These are phyloP conservation scores for Zingel zingel DNA, from an alignment of 2,113 vertebrate genomes.

Conservation along the genomic window DNA sequence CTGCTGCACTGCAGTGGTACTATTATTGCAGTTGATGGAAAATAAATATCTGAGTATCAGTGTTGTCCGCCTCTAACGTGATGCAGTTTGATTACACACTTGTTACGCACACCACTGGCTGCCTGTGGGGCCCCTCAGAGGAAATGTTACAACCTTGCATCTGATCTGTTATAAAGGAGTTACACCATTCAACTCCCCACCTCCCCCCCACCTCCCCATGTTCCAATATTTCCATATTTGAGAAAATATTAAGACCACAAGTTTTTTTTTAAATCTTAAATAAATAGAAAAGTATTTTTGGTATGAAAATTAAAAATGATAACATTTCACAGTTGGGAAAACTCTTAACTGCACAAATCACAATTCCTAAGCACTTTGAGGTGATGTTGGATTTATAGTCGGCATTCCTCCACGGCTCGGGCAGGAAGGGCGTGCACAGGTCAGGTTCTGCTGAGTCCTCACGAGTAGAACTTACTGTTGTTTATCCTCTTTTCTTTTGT, in stretches of 20 bases:
- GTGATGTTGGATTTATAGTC: neutral
- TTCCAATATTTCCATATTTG: neutral
- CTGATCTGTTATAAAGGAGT: neutral
- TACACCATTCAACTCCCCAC: neutral
- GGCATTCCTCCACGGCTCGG: neutral
- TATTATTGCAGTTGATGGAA: neutral
- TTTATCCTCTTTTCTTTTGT: slow-evolving; percentile 92
- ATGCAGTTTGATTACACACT: slow-evolving; percentile 39
- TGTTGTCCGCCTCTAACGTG: slow-evolving; percentile 2
- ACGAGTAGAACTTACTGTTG: slow-evolving; percentile 95
- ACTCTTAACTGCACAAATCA: neutral
- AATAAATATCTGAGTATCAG: slow-evolving; percentile 53
- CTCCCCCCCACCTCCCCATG: too few relatives aligned
- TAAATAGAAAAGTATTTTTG: slow-evolving; percentile 43
- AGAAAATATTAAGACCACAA: neutral
- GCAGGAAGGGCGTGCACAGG: neutral
- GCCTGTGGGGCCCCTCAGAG: neutral
- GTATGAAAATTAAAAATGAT: neutral
- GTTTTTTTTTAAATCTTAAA: slow-evolving; percentile 4
- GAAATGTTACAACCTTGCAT: neutral
- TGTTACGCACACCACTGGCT: neutral
- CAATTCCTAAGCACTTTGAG: neutral
- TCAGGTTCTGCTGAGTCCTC: slow-evolving; percentile 56
- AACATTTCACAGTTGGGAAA: neutral
- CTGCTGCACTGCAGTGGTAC: neutral